Percentiles rank a stretch among this genome's conserved stretches.
These are phyloP conservation scores for Myotis davidii DNA, from an alignment of 2,113 vertebrate species.

Conservation along the genomic window DNA sequence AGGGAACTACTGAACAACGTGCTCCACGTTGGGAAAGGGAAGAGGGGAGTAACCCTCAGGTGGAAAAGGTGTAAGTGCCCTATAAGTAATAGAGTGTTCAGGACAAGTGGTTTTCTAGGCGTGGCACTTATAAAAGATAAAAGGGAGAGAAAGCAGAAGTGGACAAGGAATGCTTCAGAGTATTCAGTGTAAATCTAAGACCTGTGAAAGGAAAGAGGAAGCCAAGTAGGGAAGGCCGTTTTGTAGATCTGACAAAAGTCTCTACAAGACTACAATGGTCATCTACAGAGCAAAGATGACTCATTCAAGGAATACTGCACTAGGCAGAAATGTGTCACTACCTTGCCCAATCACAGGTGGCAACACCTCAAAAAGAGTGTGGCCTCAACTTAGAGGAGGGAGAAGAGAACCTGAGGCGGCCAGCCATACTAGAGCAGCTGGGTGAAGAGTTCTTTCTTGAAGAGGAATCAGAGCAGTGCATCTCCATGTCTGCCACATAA, in stretches of 20 bases:
- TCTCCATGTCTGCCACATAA: background rate
- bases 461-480: background rate
- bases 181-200: background rate
- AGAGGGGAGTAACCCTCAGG: background rate
- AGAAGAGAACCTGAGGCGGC: background rate
- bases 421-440: background rate
- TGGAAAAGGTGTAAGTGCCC: background rate
- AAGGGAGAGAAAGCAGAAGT: background rate
- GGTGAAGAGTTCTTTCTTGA: background rate
- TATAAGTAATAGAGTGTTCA: background rate
- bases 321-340: background rate
- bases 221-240: background rate
- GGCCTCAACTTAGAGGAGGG: background rate
- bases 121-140: background rate
- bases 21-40: background rate
- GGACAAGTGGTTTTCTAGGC: background rate
- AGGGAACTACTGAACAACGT: background rate
- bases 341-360: background rate
- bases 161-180: background rate
- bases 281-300: background rate
- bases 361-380: background rate
- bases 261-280: background rate
- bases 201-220: background rate
- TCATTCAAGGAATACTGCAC: background rate
- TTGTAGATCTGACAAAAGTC: background rate